Percentiles rank a stretch among this genome's conserved stretches.
These are phyloP conservation scores for Brachionus koreanus DNA, from an alignment of 1,140 invertebrate genomes.

Conservation along the genomic window DNA sequence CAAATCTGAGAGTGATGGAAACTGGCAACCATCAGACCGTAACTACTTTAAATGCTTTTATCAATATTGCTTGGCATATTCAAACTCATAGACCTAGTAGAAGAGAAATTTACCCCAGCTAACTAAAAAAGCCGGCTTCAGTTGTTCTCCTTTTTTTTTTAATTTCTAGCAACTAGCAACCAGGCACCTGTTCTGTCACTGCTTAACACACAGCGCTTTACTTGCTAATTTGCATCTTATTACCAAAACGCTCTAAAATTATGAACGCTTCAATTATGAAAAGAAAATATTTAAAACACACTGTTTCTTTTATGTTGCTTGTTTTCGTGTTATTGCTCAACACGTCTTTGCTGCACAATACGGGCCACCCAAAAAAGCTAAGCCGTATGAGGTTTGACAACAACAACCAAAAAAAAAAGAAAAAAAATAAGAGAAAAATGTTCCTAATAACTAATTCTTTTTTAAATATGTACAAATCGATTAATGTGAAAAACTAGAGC, in stretches of 20 bases:
- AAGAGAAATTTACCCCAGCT: no score
- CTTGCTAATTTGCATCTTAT: background rate
- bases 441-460: constrained; percentile 18
- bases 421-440: background rate
- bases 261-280: background rate
- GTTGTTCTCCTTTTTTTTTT: background rate
- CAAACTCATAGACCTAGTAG: no score
- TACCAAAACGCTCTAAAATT: background rate
- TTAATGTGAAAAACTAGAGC: constrained; percentile 1
- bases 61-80: background rate
- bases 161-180: background rate
- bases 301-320: background rate
- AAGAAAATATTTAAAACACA: background rate
- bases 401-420: background rate
- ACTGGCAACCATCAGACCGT: background rate
- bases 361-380: background rate
- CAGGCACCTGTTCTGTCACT: background rate
- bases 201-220: background rate
- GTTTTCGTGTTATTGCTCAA: background rate
- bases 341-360: background rate
- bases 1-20: background rate
- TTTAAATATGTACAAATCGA: constrained; percentile 43
- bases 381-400: background rate
- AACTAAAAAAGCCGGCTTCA: no score
- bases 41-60: background rate